These are phyloP conservation scores for Myodes glareolus DNA, from an alignment of 2,113 vertebrate genomes.

Conservation along the genomic window DNA sequence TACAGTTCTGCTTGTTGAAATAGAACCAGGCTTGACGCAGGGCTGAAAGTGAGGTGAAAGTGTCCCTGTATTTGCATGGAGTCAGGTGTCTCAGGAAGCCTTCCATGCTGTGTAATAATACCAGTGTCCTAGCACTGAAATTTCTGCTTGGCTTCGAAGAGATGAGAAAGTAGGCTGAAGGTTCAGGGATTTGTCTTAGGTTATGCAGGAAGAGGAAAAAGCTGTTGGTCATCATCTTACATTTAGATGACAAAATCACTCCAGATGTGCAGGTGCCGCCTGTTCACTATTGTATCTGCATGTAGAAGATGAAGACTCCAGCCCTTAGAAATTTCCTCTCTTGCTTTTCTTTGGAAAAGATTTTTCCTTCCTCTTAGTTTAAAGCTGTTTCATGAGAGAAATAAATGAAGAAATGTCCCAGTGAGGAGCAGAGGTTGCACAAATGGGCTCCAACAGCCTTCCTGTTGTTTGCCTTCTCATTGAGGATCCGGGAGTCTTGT, in stretches of 20 bases:
- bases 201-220: not conserved
- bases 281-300: not conserved
- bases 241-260: not conserved
- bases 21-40: slow-evolving; percentile 51
- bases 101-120: not conserved
- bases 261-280: not conserved
- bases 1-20: slow-evolving; percentile 61
- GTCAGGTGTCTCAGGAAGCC: not conserved
- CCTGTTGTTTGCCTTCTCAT: not conserved
- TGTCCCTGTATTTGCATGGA: not conserved
- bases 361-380: not conserved
- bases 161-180: not conserved
- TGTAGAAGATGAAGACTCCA: not conserved
- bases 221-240: not conserved
- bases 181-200: not conserved
- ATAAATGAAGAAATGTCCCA: not conserved
- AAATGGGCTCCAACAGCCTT: not conserved
- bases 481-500: not conserved
- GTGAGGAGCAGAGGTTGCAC: not conserved
- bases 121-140: not conserved
- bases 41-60: not conserved
- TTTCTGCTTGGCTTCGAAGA: not conserved
- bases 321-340: not conserved
- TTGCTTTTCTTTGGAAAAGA: not conserved
- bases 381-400: not conserved